Conservation (phyloP, 1,140 invertebrate species). For the Lasioglossum baleicum region DNA sequence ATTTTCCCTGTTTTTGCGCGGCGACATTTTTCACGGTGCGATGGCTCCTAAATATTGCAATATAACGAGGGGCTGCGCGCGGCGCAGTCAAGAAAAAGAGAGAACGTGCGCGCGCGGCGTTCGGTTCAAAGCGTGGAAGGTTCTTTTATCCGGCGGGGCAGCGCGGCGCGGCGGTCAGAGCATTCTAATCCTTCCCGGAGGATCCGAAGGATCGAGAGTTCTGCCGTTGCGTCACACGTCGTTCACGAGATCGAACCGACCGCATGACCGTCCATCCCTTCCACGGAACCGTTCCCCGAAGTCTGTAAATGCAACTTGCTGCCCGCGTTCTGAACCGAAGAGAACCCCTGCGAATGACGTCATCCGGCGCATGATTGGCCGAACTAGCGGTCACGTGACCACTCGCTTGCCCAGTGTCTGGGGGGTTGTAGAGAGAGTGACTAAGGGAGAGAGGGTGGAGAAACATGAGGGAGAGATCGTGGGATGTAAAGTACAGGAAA, state of each 20-base stretch:
- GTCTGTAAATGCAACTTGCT: conserved; percentile 51
- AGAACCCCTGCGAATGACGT: conserved; percentile 66
- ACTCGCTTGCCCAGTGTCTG: conserved; percentile 57
- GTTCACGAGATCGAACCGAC: conserved; percentile 53
- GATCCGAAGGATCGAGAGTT: conserved; percentile 52
- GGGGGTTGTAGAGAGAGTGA: conserved; percentile 50
- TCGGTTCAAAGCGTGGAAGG: conserved; percentile 19
- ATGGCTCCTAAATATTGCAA: conserved; percentile 1
- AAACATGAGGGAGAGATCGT: conserved; percentile 29
- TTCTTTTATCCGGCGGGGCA: not conserved
- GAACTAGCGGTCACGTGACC: conserved; percentile 62
- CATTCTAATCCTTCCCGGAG: conserved; percentile 49
- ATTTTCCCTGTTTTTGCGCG: not conserved
- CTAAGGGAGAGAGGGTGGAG: conserved; percentile 50
- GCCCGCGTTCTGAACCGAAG: conserved; percentile 35
- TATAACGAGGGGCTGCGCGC: not conserved
- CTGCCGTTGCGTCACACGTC: conserved; percentile 57
- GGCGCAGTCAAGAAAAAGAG: not conserved
- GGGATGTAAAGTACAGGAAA: not conserved
- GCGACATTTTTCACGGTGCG: not conserved
- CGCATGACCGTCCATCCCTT: conserved; percentile 41
- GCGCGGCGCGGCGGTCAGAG: not conserved
- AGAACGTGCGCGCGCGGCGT: too few relatives aligned
- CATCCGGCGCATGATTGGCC: conserved; percentile 60
- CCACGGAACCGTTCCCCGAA: conserved; percentile 21